Evolutionary conservation across 1,140 invertebrate genomes (phyloP).

Genomic region (Lasioglossum albipes): DNA sequence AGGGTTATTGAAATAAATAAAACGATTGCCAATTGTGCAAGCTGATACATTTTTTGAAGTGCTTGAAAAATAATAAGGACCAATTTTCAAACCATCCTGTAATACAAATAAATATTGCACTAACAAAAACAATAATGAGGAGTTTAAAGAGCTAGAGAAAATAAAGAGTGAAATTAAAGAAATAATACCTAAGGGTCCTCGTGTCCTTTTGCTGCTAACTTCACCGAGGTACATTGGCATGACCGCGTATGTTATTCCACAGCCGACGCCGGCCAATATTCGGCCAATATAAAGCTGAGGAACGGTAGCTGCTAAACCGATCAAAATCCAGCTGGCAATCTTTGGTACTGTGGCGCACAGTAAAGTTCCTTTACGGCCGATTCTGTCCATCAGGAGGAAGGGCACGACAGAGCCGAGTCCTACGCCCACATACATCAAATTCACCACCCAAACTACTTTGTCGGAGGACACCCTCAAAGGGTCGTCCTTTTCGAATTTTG

Average conservation of each 20-base stretch:
- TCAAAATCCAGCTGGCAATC: slow-evolving; percentile 81
- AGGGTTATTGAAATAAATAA: no score
- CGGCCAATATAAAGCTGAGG: slow-evolving; percentile 76
- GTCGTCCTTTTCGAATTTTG: slow-evolving; percentile 72
- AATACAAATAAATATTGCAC: no score
- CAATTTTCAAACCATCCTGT: no score
- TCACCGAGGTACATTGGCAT: slow-evolving; percentile 84
- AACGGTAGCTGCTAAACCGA: slow-evolving; percentile 74
- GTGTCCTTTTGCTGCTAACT: slow-evolving; percentile 81
- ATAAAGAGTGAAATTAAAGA: neutral
- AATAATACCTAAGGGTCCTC: slow-evolving; percentile 80
- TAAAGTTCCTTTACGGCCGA: slow-evolving; percentile 82
- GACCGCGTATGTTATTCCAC: slow-evolving; percentile 78
- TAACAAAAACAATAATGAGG: no score
- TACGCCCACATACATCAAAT: slow-evolving; percentile 75
- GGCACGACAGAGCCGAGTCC: slow-evolving; percentile 75
- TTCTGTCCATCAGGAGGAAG: slow-evolving; percentile 80
- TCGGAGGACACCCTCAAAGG: slow-evolving; percentile 63
- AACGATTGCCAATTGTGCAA: no score
- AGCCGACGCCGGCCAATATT: slow-evolving; percentile 78
- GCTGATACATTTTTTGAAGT: no score
- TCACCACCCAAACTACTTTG: slow-evolving; percentile 72
- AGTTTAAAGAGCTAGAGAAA: no score
- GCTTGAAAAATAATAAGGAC: no score
- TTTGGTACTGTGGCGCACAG: slow-evolving; percentile 80